Evolutionary conservation across 1,140 invertebrate species (phyloP).

Genomic region (Cepaea nemoralis): DNA sequence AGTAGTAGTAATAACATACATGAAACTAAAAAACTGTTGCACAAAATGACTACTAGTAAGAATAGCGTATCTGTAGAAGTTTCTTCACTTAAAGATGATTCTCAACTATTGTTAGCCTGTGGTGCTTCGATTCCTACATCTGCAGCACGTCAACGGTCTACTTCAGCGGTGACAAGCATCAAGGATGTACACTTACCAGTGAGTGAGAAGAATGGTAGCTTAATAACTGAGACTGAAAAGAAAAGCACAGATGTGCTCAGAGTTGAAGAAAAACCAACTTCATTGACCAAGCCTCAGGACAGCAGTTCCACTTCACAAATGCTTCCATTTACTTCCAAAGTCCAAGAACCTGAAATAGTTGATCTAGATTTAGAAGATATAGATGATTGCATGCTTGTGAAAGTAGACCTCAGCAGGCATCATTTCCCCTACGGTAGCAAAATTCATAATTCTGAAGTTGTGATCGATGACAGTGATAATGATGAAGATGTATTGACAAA

Average conservation of each 20-base stretch:
- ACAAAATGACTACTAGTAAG: no score
- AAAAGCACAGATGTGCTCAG: background rate
- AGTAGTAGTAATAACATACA: no score
- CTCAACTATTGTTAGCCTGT: no score
- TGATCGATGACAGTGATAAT: conserved; percentile 24
- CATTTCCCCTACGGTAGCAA: background rate
- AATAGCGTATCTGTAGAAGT: no score
- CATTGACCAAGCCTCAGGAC: background rate
- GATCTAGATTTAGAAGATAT: conserved; percentile 26
- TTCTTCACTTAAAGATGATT: no score
- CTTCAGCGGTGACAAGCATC: background rate
- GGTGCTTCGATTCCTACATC: background rate
- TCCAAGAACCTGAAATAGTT: background rate
- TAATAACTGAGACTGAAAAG: background rate
- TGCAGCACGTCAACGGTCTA: background rate
- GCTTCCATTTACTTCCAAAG: background rate
- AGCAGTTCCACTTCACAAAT: background rate
- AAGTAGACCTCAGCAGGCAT: conserved; percentile 10
- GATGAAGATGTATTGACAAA: conserved; percentile 4
- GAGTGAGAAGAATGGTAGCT: no score
- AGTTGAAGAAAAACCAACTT: background rate
- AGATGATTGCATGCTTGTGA: conserved; percentile 28
- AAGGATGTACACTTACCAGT: background rate
- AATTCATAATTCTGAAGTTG: background rate
- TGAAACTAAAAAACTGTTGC: no score